A percentile compares a stretch with the other conserved stretches of the same genome.
Conservation (phyloP, 2,113 vertebrate genomes). For the Zeus faber region DNA sequence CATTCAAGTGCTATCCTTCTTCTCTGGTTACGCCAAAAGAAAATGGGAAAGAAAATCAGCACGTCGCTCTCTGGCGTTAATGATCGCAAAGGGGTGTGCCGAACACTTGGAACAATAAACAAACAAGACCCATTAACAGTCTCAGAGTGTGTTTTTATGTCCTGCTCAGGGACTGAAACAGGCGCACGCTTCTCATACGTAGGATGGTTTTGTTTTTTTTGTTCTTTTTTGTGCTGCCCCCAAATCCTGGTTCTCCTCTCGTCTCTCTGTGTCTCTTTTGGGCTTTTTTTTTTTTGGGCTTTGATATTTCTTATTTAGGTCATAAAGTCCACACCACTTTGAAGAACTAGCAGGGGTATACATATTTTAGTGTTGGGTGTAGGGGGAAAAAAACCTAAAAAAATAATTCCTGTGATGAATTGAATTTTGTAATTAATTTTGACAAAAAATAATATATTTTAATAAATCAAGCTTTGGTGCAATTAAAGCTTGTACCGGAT, state of each 20-base stretch:
- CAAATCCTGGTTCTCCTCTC: conserved; percentile 26
- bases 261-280: conserved; percentile 23
- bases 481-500: conserved; percentile 19
- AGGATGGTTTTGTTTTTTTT: background rate
- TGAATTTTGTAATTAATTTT: conserved; percentile 47
- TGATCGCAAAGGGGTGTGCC: conserved; percentile 24
- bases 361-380: conserved; percentile 35
- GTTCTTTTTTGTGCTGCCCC: conserved; percentile 19
- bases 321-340: conserved; percentile 53
- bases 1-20: conserved; percentile 18
- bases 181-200: conserved; percentile 7
- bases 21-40: conserved; percentile 14
- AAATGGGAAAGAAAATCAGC: conserved; percentile 20
- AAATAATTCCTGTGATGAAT: conserved; percentile 36
- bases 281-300: conserved; percentile 46
- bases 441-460: conserved; percentile 41
- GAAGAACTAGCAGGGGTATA: conserved; percentile 37
- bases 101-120: conserved; percentile 36
- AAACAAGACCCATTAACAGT: conserved; percentile 23
- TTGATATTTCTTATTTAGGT: conserved; percentile 66
- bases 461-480: conserved; percentile 35
- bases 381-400: conserved; percentile 45
- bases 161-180: conserved; percentile 12
- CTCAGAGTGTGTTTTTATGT: conserved; percentile 32
- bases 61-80: conserved; percentile 31